Conservation (phyloP, 2,888 invertebrate genomes). For the Colostygia pectinataria region DNA sequence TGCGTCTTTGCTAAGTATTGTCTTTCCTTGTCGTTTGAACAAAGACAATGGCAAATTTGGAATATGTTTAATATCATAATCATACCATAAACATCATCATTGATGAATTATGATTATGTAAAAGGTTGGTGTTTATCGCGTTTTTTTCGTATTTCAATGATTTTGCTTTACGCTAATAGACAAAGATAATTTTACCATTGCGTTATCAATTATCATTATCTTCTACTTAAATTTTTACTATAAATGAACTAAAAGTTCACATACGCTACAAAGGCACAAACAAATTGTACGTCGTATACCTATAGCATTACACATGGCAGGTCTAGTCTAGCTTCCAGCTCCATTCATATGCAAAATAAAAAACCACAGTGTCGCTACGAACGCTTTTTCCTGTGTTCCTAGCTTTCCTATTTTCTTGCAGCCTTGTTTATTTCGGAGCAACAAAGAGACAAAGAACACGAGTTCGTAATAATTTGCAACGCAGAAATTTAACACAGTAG, state of each 20-base stretch:
- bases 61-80: no score
- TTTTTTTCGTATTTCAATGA: no score
- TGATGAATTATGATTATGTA: no score
- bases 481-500: slow-evolving; percentile 4
- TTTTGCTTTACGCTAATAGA: no score
- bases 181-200: no score
- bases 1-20: no score
- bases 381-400: slow-evolving; percentile 37
- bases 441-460: slow-evolving; percentile 21
- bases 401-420: slow-evolving; percentile 26
- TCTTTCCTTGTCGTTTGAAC: no score
- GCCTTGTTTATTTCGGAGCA: slow-evolving; percentile 15
- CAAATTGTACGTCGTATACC: slow-evolving; percentile 9
- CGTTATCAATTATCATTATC: no score
- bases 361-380: slow-evolving; percentile 31
- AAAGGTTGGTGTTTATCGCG: no score
- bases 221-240: no score
- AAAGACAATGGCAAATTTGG: no score
- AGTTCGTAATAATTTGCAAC: slow-evolving; percentile 11
- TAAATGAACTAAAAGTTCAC: background rate
- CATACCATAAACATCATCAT: no score
- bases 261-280: slow-evolving; percentile 8
- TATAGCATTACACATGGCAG: slow-evolving; percentile 19
- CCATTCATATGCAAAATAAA: slow-evolving; percentile 34
- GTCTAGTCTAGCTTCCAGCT: slow-evolving; percentile 25